phyloP scores from a whole-genome alignment of 2,888 invertebrate species.

The Torymus auratus region DNA sequence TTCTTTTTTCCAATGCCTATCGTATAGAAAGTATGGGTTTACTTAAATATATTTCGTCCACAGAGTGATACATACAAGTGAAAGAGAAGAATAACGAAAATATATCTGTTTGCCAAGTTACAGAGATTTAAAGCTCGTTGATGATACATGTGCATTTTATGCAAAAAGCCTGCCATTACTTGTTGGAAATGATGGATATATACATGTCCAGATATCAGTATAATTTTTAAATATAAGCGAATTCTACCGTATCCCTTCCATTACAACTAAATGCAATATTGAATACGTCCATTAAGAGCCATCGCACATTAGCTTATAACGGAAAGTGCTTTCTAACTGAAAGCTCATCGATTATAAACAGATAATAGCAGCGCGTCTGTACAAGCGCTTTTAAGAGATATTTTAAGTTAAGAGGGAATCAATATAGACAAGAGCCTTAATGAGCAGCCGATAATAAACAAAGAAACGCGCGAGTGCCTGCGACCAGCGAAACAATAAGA shows the following conservation, averaged over 20 bases:
- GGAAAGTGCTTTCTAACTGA: no score
- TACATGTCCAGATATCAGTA: no score
- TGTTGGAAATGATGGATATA: background rate
- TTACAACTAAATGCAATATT: background rate
- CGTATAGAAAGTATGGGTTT: no score
- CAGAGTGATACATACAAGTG: background rate
- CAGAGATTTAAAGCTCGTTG: constrained; percentile 14
- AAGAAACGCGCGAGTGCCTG: no score
- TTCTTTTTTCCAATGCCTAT: no score
- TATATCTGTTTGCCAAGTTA: background rate
- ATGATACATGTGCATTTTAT: background rate
- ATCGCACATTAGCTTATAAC: background rate
- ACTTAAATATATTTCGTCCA: constrained; percentile 22
- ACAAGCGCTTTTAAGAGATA: no score
- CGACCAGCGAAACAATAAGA: no score
- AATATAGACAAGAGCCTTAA: background rate
- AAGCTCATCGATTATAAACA: no score
- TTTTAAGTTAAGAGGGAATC: background rate
- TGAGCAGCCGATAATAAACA: no score
- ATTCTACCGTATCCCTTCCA: constrained; percentile 4
- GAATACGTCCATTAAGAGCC: constrained; percentile 22
- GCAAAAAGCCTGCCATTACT: constrained; percentile 1
- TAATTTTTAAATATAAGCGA: background rate
- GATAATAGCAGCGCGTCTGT: no score
- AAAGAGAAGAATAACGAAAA: background rate